Conservation (phyloP, 2,888 invertebrate genomes). For the Dolichopus griseipennis region DNA sequence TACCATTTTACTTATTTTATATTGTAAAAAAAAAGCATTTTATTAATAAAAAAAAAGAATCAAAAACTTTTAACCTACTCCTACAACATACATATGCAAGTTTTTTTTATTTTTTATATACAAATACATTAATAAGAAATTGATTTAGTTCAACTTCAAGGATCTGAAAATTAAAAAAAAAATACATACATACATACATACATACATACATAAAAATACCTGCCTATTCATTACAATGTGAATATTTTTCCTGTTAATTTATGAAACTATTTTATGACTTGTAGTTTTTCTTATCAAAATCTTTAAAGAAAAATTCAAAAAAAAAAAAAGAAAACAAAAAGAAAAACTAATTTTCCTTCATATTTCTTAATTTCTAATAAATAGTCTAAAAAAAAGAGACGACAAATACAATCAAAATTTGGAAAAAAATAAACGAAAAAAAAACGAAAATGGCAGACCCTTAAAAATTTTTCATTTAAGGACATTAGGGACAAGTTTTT, state of each 20-base stretch:
- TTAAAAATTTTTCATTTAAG: background rate
- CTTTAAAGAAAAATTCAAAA: background rate
- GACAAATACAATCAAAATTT: background rate
- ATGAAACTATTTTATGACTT: slow-evolving; percentile 6
- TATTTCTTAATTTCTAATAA: no score
- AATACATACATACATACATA: no score
- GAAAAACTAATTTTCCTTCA: background rate
- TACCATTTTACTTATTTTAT: background rate
- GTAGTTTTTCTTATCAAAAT: background rate
- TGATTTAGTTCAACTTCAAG: slow-evolving; percentile 2
- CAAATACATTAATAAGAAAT: background rate
- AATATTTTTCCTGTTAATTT: slow-evolving; percentile 2
- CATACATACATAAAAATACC: background rate
- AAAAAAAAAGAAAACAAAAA: background rate
- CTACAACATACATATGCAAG: no score
- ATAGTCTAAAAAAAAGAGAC: background rate
- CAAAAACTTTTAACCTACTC: no score
- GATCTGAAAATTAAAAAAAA: background rate
- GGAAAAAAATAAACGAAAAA: background rate
- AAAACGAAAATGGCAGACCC: background rate
- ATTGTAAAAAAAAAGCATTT: background rate
- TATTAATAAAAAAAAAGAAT: no score
- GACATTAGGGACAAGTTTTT: background rate
- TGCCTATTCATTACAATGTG: slow-evolving; percentile 6
- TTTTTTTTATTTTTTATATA: no score